Evolutionary conservation across 2,888 invertebrate species (phyloP), one percentile per base, ranked within the genome.

Genomic region (Scrobipalpa atriplicella): DNA sequence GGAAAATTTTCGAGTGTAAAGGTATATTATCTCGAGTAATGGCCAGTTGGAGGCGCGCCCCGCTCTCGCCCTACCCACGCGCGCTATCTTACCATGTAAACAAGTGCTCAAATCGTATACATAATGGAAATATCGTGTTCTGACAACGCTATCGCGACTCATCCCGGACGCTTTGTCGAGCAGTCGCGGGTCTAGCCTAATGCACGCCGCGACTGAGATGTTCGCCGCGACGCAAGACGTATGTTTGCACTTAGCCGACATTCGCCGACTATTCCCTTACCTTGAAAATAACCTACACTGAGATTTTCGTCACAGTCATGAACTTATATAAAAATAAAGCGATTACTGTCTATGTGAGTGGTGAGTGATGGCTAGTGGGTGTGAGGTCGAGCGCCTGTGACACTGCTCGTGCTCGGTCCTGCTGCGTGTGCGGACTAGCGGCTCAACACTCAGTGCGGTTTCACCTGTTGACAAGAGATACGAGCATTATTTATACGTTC

Each of bases 71-170:
- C 83, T 81, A 82, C 87, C 87, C 87, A 85, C 88, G 83, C 81
- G 75, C 77, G 82, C 85, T 90, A 91, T 92, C 91, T 92, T 89
- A 89, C 88, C 87, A 85, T 89, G 90, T 92, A 91, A 91, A 92
- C 88, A 89, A 88, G 87, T 86, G 86, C 88, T 92, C 90, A 90
- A 91, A 92, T 92, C 91, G 92, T 92, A 92, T 92, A 92, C 92
- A 89, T 92, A 92, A 92, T 92, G 92, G 92, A 90, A 92, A 92
- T 92, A 92, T 91, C 92, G 90, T 92, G 92, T 92, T 91, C 90
- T 87, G 90, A 90, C 90, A 90, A 89, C 89, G 90, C 86, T 91
- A 92, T 92, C 91, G 87, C 90, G 87, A 84, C 89, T 90, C 92
- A 88, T 90, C 90, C 90, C 86, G 90, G 89, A 89, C 92, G 89